These are phyloP conservation scores for Machimus rusticus DNA, from an alignment of 2,888 invertebrate species.

Conservation along the genomic window DNA sequence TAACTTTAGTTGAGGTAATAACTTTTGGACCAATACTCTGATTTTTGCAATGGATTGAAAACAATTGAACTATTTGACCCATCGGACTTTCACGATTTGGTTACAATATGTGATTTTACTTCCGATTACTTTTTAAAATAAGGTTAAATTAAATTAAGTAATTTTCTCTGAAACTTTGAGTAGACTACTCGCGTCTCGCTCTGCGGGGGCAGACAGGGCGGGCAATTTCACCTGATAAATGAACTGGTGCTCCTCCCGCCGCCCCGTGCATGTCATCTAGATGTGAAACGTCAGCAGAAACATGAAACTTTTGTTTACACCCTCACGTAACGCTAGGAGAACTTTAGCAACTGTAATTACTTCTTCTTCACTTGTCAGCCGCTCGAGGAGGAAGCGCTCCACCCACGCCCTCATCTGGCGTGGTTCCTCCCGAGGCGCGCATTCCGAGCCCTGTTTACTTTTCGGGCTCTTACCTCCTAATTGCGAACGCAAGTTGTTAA, in stretches of 20 bases:
- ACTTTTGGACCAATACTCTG: too few relatives aligned
- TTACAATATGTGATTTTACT: neutral
- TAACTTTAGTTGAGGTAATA: too few relatives aligned
- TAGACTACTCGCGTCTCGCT: neutral
- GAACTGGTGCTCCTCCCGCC: neutral
- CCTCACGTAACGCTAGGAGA: neutral
- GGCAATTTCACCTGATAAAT: neutral
- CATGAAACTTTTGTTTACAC: slow-evolving; percentile 10
- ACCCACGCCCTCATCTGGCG: neutral
- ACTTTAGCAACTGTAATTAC: slow-evolving; percentile 9
- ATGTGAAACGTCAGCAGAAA: slow-evolving; percentile 4
- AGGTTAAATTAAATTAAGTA: neutral
- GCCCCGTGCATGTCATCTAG: neutral
- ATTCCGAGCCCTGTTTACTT: neutral
- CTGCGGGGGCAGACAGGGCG: neutral
- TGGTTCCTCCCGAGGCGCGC: neutral
- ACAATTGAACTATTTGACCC: too few relatives aligned
- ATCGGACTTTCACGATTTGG: neutral
- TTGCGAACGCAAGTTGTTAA: slow-evolving; percentile 20
- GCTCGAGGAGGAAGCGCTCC: neutral
- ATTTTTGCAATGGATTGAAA: too few relatives aligned
- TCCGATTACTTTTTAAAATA: neutral
- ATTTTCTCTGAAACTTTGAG: neutral
- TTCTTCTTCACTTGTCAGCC: slow-evolving; percentile 1
- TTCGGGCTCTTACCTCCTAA: slow-evolving; percentile 13